A percentile compares a stretch with the other conserved stretches of the same genome.
Conservation (phyloP, 1,140 invertebrate genomes). For the Chironomus striatipennis region DNA sequence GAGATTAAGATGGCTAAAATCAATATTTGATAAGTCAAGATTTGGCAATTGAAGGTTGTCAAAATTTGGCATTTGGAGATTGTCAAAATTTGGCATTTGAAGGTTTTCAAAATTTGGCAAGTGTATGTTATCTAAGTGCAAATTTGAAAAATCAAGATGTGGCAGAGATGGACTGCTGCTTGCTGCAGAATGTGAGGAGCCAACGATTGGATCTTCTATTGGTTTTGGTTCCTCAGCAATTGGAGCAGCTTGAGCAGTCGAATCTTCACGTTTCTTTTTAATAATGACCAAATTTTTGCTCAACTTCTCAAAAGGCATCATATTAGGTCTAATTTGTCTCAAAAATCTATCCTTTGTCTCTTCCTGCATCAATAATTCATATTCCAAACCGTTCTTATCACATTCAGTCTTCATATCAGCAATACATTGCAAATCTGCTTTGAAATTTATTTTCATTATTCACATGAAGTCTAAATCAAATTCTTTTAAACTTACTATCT, state of each 20-base stretch:
- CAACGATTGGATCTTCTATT: not conserved
- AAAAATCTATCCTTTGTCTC: not conserved
- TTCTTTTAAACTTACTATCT: conserved; percentile 26
- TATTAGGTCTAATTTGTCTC: not conserved
- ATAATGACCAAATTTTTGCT: not conserved
- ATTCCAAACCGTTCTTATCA: not conserved
- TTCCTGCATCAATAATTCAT: conserved; percentile 18
- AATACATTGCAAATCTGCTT: conserved; percentile 14
- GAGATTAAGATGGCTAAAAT: too few relatives aligned
- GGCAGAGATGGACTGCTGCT: too few relatives aligned
- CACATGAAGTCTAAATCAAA: not conserved
- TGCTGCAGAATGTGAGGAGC: too few relatives aligned
- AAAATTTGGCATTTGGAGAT: too few relatives aligned
- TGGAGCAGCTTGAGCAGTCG: not conserved
- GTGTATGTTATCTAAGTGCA: too few relatives aligned
- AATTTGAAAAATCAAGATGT: too few relatives aligned
- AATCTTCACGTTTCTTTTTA: not conserved
- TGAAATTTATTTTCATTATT: not conserved
- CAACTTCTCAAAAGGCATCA: not conserved
- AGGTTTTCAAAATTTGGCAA: not conserved
- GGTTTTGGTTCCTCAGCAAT: not conserved
- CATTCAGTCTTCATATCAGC: conserved; percentile 16
- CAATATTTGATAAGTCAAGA: not conserved
- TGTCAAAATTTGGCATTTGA: not conserved
- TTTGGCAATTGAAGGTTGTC: too few relatives aligned